A percentile compares a stretch with the other conserved stretches of the same genome.
Evolutionary conservation across 2,888 invertebrate species (phyloP).

Genomic region (Drosophila anomalipes): DNA sequence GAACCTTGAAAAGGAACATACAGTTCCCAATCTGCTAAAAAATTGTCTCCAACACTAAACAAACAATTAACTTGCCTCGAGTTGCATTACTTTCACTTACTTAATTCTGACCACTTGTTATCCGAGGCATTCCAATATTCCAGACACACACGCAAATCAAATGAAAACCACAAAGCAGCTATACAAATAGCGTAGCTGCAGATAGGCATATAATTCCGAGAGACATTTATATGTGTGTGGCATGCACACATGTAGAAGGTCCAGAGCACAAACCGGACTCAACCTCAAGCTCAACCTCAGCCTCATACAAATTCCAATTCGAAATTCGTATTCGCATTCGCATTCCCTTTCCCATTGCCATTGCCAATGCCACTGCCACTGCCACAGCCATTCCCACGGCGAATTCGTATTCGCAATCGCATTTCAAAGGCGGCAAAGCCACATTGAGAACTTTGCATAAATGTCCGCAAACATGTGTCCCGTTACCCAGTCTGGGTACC

Average conservation of each 20-base stretch:
- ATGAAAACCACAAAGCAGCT: constrained; percentile 24
- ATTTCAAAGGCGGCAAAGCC: constrained; percentile 37
- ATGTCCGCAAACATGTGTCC: constrained; percentile 80
- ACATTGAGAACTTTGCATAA: constrained; percentile 71
- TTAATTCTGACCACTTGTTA: background rate
- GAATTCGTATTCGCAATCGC: constrained; percentile 36
- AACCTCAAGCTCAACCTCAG: constrained; percentile 8
- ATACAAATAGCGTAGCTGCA: constrained; percentile 22
- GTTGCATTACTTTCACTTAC: background rate
- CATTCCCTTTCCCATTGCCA: background rate
- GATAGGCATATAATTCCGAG: constrained; percentile 1
- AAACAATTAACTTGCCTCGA: background rate
- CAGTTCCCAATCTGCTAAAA: background rate
- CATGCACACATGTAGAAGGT: background rate
- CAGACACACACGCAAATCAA: constrained; percentile 27
- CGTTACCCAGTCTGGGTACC: constrained; percentile 17
- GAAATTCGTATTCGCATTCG: background rate
- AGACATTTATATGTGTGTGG: constrained; percentile 4
- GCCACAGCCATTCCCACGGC: constrained; percentile 4
- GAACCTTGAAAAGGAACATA: background rate
- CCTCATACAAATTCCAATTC: constrained; percentile 6
- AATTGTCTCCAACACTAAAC: background rate
- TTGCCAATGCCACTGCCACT: background rate
- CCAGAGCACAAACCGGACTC: constrained; percentile 32
- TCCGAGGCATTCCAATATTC: background rate